A percentile compares a stretch with the other conserved stretches of the same genome.
phyloP scores from a whole-genome alignment of 2,797 vertebrate species.

The Falco naumanni region DNA sequence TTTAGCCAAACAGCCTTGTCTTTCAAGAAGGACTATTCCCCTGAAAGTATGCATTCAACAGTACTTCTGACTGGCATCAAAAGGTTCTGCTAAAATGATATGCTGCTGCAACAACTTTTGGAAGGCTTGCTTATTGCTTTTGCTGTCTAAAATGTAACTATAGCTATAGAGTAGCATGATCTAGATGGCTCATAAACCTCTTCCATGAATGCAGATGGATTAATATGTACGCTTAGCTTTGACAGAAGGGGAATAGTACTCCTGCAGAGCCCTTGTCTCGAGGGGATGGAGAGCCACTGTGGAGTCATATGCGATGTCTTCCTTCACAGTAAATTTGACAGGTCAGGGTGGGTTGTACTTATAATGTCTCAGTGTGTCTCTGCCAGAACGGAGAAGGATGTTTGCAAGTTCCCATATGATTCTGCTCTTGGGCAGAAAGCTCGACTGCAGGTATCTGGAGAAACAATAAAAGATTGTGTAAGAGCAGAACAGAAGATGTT shows the following conservation, averaged over 20 bases:
- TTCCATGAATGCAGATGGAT: slow-evolving; percentile 4
- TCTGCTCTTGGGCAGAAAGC: not conserved
- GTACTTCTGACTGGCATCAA: slow-evolving; percentile 34
- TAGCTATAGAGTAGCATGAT: not conserved
- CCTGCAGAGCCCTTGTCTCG: not conserved
- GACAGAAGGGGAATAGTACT: not conserved
- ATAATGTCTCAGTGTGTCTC: not conserved
- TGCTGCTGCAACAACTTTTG: slow-evolving; percentile 34
- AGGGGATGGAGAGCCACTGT: not conserved
- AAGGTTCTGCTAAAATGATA: slow-evolving; percentile 40
- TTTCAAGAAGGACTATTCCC: not conserved
- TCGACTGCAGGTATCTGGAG: not conserved
- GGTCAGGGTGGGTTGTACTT: not conserved
- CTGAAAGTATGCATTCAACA: slow-evolving; percentile 1
- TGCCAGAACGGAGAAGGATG: not conserved
- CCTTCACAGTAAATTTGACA: not conserved
- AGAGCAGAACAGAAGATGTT: not conserved
- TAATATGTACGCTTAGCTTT: not conserved
- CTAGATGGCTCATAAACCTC: slow-evolving; percentile 20
- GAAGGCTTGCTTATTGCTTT: slow-evolving; percentile 49
- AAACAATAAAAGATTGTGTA: not conserved
- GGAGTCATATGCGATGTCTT: fast-evolving
- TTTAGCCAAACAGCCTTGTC: not conserved
- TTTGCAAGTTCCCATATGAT: not conserved
- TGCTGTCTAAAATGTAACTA: slow-evolving; percentile 42